Evolutionary conservation across 2,797 vertebrate species (phyloP).

Genomic region (Sebastolobus alascanus): DNA sequence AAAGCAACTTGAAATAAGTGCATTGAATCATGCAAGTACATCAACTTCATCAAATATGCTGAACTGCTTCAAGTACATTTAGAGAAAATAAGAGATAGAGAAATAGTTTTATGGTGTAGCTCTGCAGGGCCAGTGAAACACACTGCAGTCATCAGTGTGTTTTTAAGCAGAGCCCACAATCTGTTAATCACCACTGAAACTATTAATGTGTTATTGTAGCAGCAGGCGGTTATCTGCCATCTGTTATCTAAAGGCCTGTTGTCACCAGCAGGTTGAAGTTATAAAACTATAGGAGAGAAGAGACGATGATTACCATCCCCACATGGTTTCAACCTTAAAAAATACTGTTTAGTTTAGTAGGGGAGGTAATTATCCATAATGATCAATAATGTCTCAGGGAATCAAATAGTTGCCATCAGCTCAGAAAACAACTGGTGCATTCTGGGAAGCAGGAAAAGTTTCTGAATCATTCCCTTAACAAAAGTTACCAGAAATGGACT

Average conservation of each 20-base stretch:
- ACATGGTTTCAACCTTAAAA: neutral
- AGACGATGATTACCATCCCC: neutral
- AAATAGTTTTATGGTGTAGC: neutral
- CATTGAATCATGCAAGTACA: neutral
- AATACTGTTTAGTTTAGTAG: too few species aligned
- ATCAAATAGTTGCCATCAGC: neutral
- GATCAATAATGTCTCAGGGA: neutral
- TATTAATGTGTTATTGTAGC: conserved; percentile 17
- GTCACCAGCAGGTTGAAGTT: conserved; percentile 3
- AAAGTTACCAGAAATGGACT: neutral
- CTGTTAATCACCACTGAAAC: conserved; percentile 54
- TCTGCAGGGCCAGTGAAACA: conserved; percentile 4
- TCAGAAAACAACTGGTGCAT: neutral
- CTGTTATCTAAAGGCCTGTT: conserved; percentile 11
- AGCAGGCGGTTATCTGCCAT: conserved; percentile 42
- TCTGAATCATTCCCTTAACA: neutral
- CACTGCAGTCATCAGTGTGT: conserved; percentile 9
- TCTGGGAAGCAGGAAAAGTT: neutral
- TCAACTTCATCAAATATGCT: neutral
- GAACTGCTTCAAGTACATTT: neutral
- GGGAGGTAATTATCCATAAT: neutral
- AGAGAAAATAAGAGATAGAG: neutral
- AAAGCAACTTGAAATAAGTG: neutral
- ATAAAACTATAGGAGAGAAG: neutral
- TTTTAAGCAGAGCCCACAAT: neutral